These are phyloP conservation scores for Archocentrus centrarchus DNA, from an alignment of 2,113 vertebrate genomes.

Conservation along the genomic window DNA sequence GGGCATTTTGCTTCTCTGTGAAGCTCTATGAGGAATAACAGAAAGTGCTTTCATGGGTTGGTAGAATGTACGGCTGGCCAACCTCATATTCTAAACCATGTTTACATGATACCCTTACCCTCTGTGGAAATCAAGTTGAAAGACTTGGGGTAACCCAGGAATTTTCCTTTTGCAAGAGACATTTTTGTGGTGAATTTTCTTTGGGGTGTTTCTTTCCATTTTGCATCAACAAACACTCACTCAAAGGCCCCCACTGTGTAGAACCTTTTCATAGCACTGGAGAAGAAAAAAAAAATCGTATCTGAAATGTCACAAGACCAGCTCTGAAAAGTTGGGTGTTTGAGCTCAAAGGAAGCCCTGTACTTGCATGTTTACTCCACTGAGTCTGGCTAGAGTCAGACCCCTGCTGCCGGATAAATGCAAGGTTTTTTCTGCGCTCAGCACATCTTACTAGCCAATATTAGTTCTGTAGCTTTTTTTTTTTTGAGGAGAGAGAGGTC, in stretches of 20 bases:
- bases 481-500: conserved; percentile 33
- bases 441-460: conserved; percentile 53
- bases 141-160: conserved; percentile 25
- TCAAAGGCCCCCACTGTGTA: conserved; percentile 57
- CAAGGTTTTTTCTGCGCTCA: conserved; percentile 49
- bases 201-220: conserved; percentile 49
- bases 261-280: conserved; percentile 42
- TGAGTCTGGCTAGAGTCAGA: conserved; percentile 50
- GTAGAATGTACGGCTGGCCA: conserved; percentile 1
- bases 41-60: conserved; percentile 41
- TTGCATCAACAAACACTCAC: conserved; percentile 63
- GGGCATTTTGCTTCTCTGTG: conserved; percentile 32
- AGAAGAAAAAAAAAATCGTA: conserved; percentile 16
- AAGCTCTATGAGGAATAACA: conserved; percentile 25
- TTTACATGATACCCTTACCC: conserved; percentile 16
- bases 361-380: conserved; percentile 68
- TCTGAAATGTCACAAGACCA: conserved; percentile 57
- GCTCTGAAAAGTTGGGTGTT: conserved; percentile 72
- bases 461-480: conserved; percentile 39
- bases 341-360: conserved; percentile 78
- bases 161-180: conserved; percentile 53
- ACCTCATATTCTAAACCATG: conserved; percentile 28
- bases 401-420: conserved; percentile 60
- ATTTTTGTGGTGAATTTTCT: conserved; percentile 52
- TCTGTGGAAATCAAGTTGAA: conserved; percentile 24